Conservation (phyloP, 2,888 invertebrate species). For the Brenthis daphne region DNA sequence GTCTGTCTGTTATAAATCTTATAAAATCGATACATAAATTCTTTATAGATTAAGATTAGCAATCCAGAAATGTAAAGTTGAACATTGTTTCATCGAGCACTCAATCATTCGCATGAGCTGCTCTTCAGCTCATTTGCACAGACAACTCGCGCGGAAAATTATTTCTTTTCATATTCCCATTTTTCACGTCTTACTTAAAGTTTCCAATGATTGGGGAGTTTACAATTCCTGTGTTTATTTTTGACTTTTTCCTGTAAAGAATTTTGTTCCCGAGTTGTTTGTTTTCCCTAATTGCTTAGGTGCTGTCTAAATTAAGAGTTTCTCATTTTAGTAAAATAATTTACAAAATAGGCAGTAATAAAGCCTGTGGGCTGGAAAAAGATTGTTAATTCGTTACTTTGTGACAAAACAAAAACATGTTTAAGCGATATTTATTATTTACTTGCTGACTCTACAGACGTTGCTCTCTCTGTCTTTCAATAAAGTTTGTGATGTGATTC, state of each 20-base stretch:
- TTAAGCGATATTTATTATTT: too few relatives aligned
- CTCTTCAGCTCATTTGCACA: slow-evolving; percentile 82
- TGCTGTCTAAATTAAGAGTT: slow-evolving; percentile 13
- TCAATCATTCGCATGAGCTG: slow-evolving; percentile 80
- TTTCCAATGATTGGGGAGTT: slow-evolving; percentile 63
- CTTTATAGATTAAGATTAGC: slow-evolving; percentile 37
- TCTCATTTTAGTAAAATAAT: not conserved
- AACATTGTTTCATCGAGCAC: slow-evolving; percentile 74
- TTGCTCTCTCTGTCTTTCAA: too few relatives aligned
- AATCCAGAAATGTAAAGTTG: slow-evolving; percentile 50
- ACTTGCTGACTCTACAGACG: too few relatives aligned
- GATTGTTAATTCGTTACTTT: too few relatives aligned
- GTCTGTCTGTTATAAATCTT: not conserved
- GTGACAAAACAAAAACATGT: too few relatives aligned
- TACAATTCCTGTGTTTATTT: slow-evolving; percentile 65
- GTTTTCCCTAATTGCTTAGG: slow-evolving; percentile 43
- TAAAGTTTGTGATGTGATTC: too few relatives aligned
- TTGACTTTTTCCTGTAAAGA: slow-evolving; percentile 48
- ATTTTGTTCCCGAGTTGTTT: slow-evolving; percentile 43
- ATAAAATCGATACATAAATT: slow-evolving; percentile 20
- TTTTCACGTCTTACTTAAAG: slow-evolving; percentile 81
- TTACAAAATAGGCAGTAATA: too few relatives aligned
- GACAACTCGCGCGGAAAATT: slow-evolving; percentile 80
- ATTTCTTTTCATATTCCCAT: slow-evolving; percentile 82
- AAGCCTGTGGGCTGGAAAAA: too few relatives aligned